Evolutionary conservation across 2,797 vertebrate species (phyloP), one percentile per base, ranked within the genome.

Genomic region (Lerista edwardsae): DNA sequence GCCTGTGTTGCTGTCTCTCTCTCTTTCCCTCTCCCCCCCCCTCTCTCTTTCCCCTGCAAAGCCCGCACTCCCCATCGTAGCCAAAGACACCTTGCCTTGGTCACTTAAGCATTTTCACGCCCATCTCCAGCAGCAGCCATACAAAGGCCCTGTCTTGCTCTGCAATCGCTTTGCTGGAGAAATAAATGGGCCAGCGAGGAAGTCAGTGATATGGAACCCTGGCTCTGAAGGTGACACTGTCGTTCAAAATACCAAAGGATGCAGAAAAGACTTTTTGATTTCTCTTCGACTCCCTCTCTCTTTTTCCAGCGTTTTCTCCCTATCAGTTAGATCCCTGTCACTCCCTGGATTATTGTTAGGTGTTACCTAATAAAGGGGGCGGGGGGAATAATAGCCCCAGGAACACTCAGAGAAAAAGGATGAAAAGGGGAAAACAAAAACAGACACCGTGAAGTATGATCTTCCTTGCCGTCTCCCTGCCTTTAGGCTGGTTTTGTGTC

Each of bases 321-420:
- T n/a, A 27, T 0, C 29, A 82, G 80, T 39, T 69, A 44, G 17
- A 39, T 31, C 79, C 29, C 77, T 17, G 17, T 62, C 55, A 11
- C 55, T 71, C 27, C 0, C 71, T 31, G 59, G 19, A 51, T 77
- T 82, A 65, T 81, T 81, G 78, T 44, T 47, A 87, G 65, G 44
- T 86, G 91, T 80, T 86, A 64, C n/a, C 7, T 59, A 84, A 89
- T 79, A 74, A 88, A 47, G 77, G n/a, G n/a, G n/a, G n/a, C n/a
- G n/a, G n/a, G n/a, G n/a, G n/a, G n/a, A n/a, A n/a, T n/a, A n/a
- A 59, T 64, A n/a, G 77, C 84, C 0, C 0, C 79, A 83, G 75
- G 86, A 92, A 86, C 36, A 86, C 90, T 76, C 57, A 86, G 85
- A 59, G 82, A 68, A 36, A 5, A 8, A 72, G 76, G 64, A 55